Base-by-base conservation (phyloP, 1,140 invertebrate genomes). In the Bilobella aurantiaca region DNA sequence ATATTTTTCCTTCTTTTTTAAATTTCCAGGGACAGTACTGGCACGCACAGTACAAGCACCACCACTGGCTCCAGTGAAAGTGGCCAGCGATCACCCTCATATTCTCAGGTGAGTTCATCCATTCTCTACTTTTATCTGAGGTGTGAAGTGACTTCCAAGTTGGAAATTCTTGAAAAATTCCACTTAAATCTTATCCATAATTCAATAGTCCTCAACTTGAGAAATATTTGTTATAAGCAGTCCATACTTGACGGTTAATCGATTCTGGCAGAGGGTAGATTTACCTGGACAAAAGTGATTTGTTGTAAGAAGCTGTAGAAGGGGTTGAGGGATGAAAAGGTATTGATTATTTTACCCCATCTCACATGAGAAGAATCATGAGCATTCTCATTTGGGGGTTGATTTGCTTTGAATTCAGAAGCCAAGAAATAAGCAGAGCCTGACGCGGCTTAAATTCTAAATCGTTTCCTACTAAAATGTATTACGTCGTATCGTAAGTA, bases 101-200 rank as follows among this genome's bases (percentile, higher is more conserved):
- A 53, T 23, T 53, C 49, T 5, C 49, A 53, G 21, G 49, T 53
- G 23, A 53, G 49, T 53, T 42, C 49, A 53, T 53, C 49, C 49
- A n/a, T n/a, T n/a, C 37, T 42, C 37, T 42, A 12, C 8, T 42
- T 42, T 42, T n/a, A 12, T 42, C 8, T n/a, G 8, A 42, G n/a
- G n/a, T 42, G n/a, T 12, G 37, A 12, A 42, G 8, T 12, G 37
- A 8, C 8, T 42, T 42, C n/a, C n/a, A 42, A 42, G n/a, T 12
- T 42, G n/a, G n/a, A 12, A n/a, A 8, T 42, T 42, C 37, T 42
- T 42, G n/a, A 42, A n/a, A 42, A 42, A n/a, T 8, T 8, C n/a
- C n/a, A 42, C 8, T 42, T 42, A 12, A 12, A 42, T 12, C 37
- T 42, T n/a, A 42, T n/a, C n/a, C n/a, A 42, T 12, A 42, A 42